phyloP scores from a whole-genome alignment of 2,888 invertebrate genomes.

The Clivina fossor region DNA sequence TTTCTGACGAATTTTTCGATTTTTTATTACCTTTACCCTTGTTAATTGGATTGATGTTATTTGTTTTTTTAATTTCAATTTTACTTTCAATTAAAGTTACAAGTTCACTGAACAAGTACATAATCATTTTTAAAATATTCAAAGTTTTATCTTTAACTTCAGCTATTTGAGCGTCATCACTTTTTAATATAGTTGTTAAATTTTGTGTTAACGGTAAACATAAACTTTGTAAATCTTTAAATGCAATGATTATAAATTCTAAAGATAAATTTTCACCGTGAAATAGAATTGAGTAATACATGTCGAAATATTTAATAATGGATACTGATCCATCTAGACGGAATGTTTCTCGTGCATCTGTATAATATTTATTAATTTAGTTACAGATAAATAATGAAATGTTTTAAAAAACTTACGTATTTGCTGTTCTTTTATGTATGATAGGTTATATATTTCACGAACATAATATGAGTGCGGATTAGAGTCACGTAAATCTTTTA shows the following conservation, averaged over 20 bases:
- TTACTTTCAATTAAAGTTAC: slow-evolving; percentile 59
- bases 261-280: slow-evolving; percentile 64
- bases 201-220: slow-evolving; percentile 4
- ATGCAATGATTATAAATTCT: slow-evolving; percentile 59
- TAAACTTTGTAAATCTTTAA: slow-evolving; percentile 47
- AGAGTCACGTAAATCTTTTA: slow-evolving; percentile 17
- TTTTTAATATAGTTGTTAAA: slow-evolving; percentile 58
- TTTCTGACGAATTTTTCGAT: slow-evolving; percentile 23
- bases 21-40: slow-evolving; percentile 41
- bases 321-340: slow-evolving; percentile 56
- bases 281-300: slow-evolving; percentile 72
- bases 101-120: slow-evolving; percentile 68
- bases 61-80: slow-evolving; percentile 46
- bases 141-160: slow-evolving; percentile 60
- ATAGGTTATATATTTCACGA: slow-evolving; percentile 14
- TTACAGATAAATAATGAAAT: neutral
- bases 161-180: slow-evolving; percentile 57
- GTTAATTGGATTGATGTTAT: slow-evolving; percentile 42
- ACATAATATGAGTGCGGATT: slow-evolving; percentile 12
- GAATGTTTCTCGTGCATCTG: slow-evolving; percentile 53
- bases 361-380: slow-evolving; percentile 36
- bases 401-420: slow-evolving; percentile 13
- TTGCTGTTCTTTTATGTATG: slow-evolving; percentile 18
- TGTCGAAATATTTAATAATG: slow-evolving; percentile 76
- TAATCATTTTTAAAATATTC: slow-evolving; percentile 76